Percentiles rank a stretch among this genome's conserved stretches.
Evolutionary conservation across 2,113 vertebrate genomes (phyloP).

Genomic region (Pelobates fuscus): DNA sequence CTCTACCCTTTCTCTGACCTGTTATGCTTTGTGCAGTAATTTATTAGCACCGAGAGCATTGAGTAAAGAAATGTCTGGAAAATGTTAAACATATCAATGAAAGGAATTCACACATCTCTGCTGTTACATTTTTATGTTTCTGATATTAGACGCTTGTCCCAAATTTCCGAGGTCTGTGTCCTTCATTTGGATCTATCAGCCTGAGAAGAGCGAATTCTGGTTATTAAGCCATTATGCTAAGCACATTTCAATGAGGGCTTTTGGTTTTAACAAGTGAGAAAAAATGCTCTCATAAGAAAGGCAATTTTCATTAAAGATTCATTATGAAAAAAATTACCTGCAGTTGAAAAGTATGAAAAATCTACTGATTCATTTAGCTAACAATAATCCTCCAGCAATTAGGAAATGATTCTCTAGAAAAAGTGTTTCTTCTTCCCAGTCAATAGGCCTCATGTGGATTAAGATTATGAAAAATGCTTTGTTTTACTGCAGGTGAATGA

Average conservation of each 20-base stretch:
- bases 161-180: slow-evolving; percentile 55
- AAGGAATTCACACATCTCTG: slow-evolving; percentile 32
- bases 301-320: slow-evolving; percentile 69
- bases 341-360: slow-evolving; percentile 62
- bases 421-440: slow-evolving; percentile 32
- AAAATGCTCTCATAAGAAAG: slow-evolving; percentile 65
- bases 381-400: slow-evolving; percentile 52
- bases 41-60: slow-evolving; percentile 16
- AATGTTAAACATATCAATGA: slow-evolving; percentile 29
- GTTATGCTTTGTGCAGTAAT: slow-evolving; percentile 9
- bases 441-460: slow-evolving; percentile 50
- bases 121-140: slow-evolving; percentile 57
- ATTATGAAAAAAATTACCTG: slow-evolving; percentile 68
- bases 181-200: slow-evolving; percentile 57
- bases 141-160: slow-evolving; percentile 45
- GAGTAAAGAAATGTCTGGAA: slow-evolving; percentile 44
- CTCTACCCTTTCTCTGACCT: slow-evolving; percentile 32
- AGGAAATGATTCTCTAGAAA: slow-evolving; percentile 61
- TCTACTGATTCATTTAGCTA: slow-evolving; percentile 50
- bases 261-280: slow-evolving; percentile 69
- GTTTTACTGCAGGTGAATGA: slow-evolving; percentile 18
- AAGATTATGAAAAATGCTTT: slow-evolving; percentile 46
- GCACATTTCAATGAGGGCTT: slow-evolving; percentile 67
- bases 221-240: slow-evolving; percentile 62
- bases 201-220: slow-evolving; percentile 54